These are phyloP conservation scores for Pachliopta kotzebuea DNA, from an alignment of 2,888 invertebrate genomes.

Conservation along the genomic window DNA sequence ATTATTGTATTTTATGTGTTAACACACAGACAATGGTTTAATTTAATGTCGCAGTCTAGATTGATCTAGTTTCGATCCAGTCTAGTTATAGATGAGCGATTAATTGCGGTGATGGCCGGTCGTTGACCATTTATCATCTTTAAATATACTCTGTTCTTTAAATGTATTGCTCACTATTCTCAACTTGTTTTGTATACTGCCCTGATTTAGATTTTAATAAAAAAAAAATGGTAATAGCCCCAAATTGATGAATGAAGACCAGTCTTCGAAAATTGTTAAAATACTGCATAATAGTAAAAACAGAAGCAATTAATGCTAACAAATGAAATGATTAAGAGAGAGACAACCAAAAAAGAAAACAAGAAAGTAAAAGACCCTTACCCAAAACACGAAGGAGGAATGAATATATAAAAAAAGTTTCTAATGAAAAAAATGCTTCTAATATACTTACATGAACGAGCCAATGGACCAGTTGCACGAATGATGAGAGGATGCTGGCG, in stretches of 20 bases:
- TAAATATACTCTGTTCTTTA: conserved; percentile 1
- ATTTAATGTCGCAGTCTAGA: background rate
- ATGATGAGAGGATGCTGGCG: conserved; percentile 92
- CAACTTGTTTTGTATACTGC: background rate
- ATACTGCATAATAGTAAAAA: too few relatives aligned
- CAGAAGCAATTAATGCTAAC: too few relatives aligned
- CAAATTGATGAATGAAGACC: too few relatives aligned
- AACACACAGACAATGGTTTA: background rate
- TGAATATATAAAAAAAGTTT: too few relatives aligned
- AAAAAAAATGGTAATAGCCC: too few relatives aligned
- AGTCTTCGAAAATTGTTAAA: too few relatives aligned
- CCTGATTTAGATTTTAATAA: background rate
- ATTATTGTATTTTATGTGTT: too few relatives aligned
- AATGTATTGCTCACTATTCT: background rate
- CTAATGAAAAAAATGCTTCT: too few relatives aligned
- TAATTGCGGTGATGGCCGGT: conserved; percentile 13
- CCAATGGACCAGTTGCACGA: conserved; percentile 96
- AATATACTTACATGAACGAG: conserved; percentile 87
- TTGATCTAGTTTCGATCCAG: conserved; percentile 6
- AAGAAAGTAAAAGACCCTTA: too few relatives aligned
- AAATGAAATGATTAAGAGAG: too few relatives aligned
- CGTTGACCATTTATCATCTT: conserved; percentile 11
- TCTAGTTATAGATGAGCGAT: conserved; percentile 15
- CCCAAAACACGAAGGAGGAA: too few relatives aligned
- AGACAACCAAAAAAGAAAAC: too few relatives aligned